phyloP scores from a whole-genome alignment of 2,888 invertebrate genomes.

The Ennomos erosarius region DNA sequence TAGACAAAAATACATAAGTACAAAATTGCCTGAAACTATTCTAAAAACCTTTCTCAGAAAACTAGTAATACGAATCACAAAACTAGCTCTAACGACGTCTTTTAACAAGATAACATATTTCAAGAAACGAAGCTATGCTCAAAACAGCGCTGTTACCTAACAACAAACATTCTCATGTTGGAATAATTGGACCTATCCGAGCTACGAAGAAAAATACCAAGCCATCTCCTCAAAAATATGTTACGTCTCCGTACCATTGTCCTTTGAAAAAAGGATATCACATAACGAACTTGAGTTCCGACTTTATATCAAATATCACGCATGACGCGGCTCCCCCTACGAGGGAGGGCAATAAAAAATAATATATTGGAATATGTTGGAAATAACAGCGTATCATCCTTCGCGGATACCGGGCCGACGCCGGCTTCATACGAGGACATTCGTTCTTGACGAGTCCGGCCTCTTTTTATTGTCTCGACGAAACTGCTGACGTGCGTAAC shows the following conservation, averaged over 20 bases:
- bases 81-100: conserved; percentile 38
- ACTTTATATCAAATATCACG: conserved; percentile 86
- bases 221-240: conserved; percentile 78
- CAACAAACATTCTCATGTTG: conserved; percentile 71
- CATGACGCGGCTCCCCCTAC: conserved; percentile 76
- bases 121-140: conserved; percentile 40
- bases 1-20: too few species aligned
- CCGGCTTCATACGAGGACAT: conserved; percentile 62
- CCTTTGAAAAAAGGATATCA: conserved; percentile 84
- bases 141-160: conserved; percentile 63
- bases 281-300: conserved; percentile 85
- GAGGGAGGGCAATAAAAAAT: conserved; percentile 84
- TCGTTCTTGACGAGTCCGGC: conserved; percentile 79
- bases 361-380: conserved; percentile 86
- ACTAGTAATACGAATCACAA: conserved; percentile 19
- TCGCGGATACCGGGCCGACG: conserved; percentile 69
- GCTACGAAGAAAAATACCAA: conserved; percentile 74
- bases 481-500: conserved; percentile 75
- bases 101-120: conserved; percentile 41
- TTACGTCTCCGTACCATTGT: conserved; percentile 78
- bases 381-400: conserved; percentile 85
- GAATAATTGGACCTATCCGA: conserved; percentile 78
- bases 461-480: conserved; percentile 75
- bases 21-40: too few species aligned
- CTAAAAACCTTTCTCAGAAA: background rate